Percentiles rank a stretch among this genome's conserved stretches.
phyloP scores from a whole-genome alignment of 2,113 vertebrate species.

The Carassius gibelio region DNA sequence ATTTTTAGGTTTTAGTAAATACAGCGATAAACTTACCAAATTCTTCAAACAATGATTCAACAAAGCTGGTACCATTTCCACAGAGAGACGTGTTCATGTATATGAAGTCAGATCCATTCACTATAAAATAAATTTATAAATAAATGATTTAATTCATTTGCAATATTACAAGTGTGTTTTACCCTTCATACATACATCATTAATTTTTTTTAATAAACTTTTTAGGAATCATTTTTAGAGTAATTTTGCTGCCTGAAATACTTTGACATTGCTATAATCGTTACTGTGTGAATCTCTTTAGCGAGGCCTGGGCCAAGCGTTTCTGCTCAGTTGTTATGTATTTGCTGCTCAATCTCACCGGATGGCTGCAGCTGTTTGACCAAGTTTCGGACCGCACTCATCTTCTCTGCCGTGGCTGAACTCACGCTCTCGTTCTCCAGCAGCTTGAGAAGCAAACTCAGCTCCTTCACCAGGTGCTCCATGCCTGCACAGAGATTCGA shows the following conservation, averaged over 20 bases:
- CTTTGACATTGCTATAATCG: not conserved
- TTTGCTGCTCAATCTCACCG: slow-evolving; percentile 71
- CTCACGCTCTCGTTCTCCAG: slow-evolving; percentile 92
- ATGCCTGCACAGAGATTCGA: slow-evolving; percentile 71
- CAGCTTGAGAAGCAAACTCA: slow-evolving; percentile 87
- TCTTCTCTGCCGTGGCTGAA: slow-evolving; percentile 87
- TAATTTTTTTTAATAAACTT: too few relatives aligned
- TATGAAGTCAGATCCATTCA: slow-evolving; percentile 83
- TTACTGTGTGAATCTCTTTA: not conserved
- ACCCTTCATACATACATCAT: not conserved
- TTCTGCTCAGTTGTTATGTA: not conserved
- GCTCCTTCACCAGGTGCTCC: slow-evolving; percentile 91
- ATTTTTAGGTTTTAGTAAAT: not conserved
- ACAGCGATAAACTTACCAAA: slow-evolving; percentile 80
- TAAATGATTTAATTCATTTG: not conserved
- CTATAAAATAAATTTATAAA: slow-evolving; percentile 66
- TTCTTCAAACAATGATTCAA: slow-evolving; percentile 95
- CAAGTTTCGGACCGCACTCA: slow-evolving; percentile 85
- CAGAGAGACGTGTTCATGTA: slow-evolving; percentile 92
- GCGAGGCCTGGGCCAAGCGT: not conserved
- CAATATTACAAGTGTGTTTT: not conserved
- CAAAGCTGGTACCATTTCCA: slow-evolving; percentile 94
- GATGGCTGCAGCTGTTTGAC: slow-evolving; percentile 86
- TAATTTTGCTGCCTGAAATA: not conserved
- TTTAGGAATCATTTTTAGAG: not conserved